Base-by-base conservation (phyloP, 1,140 invertebrate genomes). In the Wiebesia pumilae region DNA sequence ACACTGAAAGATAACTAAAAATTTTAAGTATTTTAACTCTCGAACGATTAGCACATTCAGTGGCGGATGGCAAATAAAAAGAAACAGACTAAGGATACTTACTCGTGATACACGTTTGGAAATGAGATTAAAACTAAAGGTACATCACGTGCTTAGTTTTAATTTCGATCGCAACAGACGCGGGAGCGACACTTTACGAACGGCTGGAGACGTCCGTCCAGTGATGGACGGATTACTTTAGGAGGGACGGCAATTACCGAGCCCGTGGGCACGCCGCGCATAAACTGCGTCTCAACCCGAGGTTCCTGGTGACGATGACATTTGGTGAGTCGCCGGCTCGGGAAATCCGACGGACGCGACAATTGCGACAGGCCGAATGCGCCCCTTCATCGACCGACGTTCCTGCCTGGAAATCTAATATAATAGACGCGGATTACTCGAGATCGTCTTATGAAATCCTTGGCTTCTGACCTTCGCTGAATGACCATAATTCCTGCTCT, bases 291-390 rank as follows among this genome's bases (percentile, higher is more conserved):
- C 51, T 19, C 9, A 54, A 12, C 19, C 51, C 19, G 9, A 19
- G 19, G 19, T 16, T 54, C 9, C 2, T 54, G 19, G 10, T 54
- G 19, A 16, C 54, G 7, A 4, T 73, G 84, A 35, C 79, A 85
- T 62, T 85, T 38, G 82, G 67, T 73, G 35, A 89, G 58, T 79
- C 88, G 71, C 67, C 78, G 69, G 86, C 35, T 81, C 54, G 89
- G 89, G 90, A 91, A 91, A 92, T 92, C 78, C 89, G 87, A 87
- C 83, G 88, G 78, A 86, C 88, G 88, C 54, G 83, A 78, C 83
- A 65, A 65, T 79, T 84, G 67, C 79, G 73, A 79, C 75, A 84
- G 75, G n/a, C 58, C 47, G n/a, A 79, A 51, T 43, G 38, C 35
- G 7, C 51, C 47, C 35, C 58, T 27, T 62, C 47, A 78, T 35